phyloP scores from a whole-genome alignment of 2,797 vertebrate species.

The Clamator glandarius region DNA sequence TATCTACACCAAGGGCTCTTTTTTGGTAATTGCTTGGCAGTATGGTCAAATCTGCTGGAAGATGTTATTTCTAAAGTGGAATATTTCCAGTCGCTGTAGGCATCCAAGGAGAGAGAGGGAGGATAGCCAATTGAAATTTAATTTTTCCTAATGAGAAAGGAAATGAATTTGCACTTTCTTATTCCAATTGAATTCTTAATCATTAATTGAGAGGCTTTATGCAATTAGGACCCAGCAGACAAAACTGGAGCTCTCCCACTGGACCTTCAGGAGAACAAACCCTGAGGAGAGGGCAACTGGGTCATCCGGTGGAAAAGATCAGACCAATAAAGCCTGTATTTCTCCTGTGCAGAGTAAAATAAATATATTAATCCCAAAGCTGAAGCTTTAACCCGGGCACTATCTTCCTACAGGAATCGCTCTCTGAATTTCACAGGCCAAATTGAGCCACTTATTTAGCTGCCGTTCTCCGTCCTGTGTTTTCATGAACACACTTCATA shows the following conservation, averaged over 20 bases:
- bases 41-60: background rate
- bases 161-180: conserved; percentile 16
- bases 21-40: background rate
- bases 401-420: accelerated
- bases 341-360: background rate
- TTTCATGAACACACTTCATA: background rate
- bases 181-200: background rate
- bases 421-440: background rate
- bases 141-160: background rate
- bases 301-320: background rate
- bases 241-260: background rate
- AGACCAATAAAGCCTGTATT: background rate
- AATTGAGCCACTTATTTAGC: background rate
- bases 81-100: background rate
- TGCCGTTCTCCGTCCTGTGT: background rate
- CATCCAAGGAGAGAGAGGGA: background rate
- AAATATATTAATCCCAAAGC: background rate
- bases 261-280: background rate
- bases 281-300: background rate
- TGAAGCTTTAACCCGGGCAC: background rate
- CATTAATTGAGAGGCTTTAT: background rate
- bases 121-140: background rate
- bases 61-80: background rate
- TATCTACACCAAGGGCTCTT: background rate
- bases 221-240: background rate